Evolutionary conservation across 2,888 invertebrate genomes (phyloP).

Genomic region (Penaeus monodon): DNA sequence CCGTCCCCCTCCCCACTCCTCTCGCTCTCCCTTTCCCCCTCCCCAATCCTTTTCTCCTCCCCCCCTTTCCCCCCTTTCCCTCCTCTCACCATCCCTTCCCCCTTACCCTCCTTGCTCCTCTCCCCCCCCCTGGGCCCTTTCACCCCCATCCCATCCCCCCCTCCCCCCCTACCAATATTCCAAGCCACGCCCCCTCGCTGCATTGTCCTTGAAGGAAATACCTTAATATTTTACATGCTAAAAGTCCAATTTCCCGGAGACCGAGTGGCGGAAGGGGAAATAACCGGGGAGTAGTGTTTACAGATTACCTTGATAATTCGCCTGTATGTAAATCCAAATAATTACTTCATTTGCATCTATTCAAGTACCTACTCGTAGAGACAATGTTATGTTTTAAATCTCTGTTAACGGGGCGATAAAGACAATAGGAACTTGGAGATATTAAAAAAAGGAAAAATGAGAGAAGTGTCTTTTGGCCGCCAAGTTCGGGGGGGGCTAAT

Average conservation of each 20-base stretch:
- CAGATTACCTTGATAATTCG: conserved; percentile 58
- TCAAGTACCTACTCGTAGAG: conserved; percentile 33
- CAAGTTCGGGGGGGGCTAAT: no score
- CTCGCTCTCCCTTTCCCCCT: background rate
- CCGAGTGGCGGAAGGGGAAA: conserved; percentile 45
- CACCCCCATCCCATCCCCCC: no score
- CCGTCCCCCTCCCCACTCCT: background rate
- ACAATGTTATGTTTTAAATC: conserved; percentile 42
- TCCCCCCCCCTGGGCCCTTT: background rate
- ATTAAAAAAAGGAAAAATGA: background rate
- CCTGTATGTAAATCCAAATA: conserved; percentile 54
- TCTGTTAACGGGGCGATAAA: conserved; percentile 22
- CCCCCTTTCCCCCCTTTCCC: background rate
- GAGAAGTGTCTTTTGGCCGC: background rate
- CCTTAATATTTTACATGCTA: conserved; percentile 59
- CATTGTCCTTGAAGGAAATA: conserved; percentile 58
- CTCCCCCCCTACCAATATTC: conserved; percentile 19
- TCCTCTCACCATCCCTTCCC: background rate
- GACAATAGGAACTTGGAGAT: conserved; percentile 26
- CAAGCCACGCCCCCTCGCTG: conserved; percentile 46
- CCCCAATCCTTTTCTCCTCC: background rate
- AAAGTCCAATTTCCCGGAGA: conserved; percentile 54
- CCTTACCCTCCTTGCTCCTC: background rate
- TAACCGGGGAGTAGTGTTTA: conserved; percentile 47
- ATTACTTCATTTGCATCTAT: conserved; percentile 58